phyloP scores from a whole-genome alignment of 64 coral and sea anemone species.

The Hydrozoanthus tunicans region DNA sequence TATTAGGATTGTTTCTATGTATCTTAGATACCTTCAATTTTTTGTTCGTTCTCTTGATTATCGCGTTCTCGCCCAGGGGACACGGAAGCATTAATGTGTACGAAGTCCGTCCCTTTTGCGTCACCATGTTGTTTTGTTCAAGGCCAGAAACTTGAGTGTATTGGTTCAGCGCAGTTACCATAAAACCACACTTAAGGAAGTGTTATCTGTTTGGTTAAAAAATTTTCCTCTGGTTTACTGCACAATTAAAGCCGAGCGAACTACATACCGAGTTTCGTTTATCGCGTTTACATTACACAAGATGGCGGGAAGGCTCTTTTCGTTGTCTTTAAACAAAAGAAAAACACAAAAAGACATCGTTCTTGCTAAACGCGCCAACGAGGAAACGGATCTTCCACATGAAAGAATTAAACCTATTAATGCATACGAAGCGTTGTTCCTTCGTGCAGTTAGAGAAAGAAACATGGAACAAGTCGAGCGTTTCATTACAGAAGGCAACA shows the following conservation, averaged over 20 bases:
- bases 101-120: too few species aligned
- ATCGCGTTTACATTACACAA: not conserved
- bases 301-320: slow-evolving; percentile 1
- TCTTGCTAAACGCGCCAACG: not conserved
- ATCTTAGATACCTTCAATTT: too few species aligned
- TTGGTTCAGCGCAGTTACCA: too few species aligned
- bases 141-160: too few species aligned
- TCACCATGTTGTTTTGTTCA: too few species aligned
- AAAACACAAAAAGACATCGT: not conserved
- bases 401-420: slow-evolving; percentile 11
- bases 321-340: not conserved
- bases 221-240: not conserved
- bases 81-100: too few species aligned
- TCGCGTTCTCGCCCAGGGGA: too few species aligned
- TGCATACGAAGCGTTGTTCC: slow-evolving; percentile 42
- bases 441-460: slow-evolving; percentile 60
- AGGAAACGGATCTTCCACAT: not conserved
- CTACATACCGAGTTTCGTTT: not conserved
- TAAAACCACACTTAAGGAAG: too few species aligned
- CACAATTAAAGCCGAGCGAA: not conserved
- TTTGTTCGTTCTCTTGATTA: too few species aligned
- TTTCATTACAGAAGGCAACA: slow-evolving; percentile 16
- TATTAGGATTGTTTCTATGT: too few species aligned
- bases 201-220: too few species aligned
- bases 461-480: slow-evolving; percentile 41